Conservation (phyloP, 2,797 vertebrate genomes). For the Kryptolebias ocellatus region DNA sequence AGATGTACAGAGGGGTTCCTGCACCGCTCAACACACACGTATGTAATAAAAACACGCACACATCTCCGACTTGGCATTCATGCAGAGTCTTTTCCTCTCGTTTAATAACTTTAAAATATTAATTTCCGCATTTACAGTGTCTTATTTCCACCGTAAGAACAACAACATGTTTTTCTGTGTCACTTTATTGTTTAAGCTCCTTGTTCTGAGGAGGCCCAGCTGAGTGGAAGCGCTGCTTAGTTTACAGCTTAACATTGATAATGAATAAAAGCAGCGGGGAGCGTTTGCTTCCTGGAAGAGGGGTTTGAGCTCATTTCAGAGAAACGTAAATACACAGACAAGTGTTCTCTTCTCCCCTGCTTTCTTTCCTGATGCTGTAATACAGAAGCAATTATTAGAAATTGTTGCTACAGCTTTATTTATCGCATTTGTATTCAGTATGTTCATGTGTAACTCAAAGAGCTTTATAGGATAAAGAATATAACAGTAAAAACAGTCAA, state of each 20-base stretch:
- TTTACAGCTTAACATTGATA: conserved; percentile 19
- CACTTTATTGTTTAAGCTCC: conserved; percentile 20
- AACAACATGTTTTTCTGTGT: conserved; percentile 13
- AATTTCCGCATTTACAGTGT: conserved; percentile 40
- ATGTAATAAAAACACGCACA: conserved; percentile 10
- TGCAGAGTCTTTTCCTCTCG: conserved; percentile 24
- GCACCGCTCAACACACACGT: conserved; percentile 2
- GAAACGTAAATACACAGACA: neutral
- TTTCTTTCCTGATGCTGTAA: neutral
- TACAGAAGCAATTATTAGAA: neutral
- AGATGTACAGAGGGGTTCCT: conserved; percentile 7
- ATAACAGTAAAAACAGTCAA: too few species aligned
- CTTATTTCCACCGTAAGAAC: conserved; percentile 15
- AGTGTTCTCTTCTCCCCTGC: neutral
- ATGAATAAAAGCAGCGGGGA: conserved; percentile 13
- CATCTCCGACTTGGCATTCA: conserved; percentile 30
- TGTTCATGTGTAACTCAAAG: too few species aligned
- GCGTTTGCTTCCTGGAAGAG: conserved; percentile 2
- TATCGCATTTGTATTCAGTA: neutral
- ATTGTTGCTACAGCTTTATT: neutral
- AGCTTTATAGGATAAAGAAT: too few species aligned
- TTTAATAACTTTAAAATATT: conserved; percentile 58
- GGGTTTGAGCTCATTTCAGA: conserved; percentile 2
- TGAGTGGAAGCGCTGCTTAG: conserved; percentile 13
- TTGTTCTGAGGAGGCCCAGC: conserved; percentile 6